Percentiles rank a stretch among this genome's conserved stretches.
These are phyloP conservation scores for Brachyhypopomus gauderio DNA, from an alignment of 2,113 vertebrate genomes.

Conservation along the genomic window DNA sequence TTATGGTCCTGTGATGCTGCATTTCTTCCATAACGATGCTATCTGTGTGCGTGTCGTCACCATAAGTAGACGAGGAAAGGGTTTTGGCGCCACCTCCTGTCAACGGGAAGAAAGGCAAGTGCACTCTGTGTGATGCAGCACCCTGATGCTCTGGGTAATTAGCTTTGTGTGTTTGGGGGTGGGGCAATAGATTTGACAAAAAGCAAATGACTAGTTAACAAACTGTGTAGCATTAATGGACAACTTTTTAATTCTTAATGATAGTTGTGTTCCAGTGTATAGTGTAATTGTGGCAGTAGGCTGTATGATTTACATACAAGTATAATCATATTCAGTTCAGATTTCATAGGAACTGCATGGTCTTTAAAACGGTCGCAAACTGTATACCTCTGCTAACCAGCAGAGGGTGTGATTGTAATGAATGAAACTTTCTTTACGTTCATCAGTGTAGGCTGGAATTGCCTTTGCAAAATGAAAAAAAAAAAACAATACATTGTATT, in stretches of 20 bases:
- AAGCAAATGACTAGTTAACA: too few species aligned
- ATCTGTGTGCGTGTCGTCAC: slow-evolving; percentile 35
- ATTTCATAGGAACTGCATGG: too few species aligned
- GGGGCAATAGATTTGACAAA: too few species aligned
- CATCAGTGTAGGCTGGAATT: too few species aligned
- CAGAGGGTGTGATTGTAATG: slow-evolving; percentile 21
- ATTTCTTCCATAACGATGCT: not conserved
- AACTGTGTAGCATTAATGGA: too few species aligned
- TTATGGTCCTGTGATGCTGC: not conserved
- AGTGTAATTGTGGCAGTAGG: not conserved
- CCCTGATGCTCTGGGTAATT: not conserved
- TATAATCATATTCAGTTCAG: too few species aligned
- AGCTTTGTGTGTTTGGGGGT: not conserved
- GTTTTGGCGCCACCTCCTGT: slow-evolving; percentile 69
- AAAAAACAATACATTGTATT: not conserved
- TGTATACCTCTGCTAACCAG: not conserved
- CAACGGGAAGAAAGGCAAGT: slow-evolving; percentile 88
- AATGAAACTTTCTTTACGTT: too few species aligned
- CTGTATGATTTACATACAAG: not conserved
- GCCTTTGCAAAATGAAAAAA: too few species aligned
- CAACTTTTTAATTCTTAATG: not conserved
- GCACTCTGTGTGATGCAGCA: not conserved
- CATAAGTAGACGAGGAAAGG: slow-evolving; percentile 72
- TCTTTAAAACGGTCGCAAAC: too few species aligned
- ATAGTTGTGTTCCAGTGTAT: not conserved